Conservation (phyloP, 2,888 invertebrate species). For the Oxystoma pomonae region DNA sequence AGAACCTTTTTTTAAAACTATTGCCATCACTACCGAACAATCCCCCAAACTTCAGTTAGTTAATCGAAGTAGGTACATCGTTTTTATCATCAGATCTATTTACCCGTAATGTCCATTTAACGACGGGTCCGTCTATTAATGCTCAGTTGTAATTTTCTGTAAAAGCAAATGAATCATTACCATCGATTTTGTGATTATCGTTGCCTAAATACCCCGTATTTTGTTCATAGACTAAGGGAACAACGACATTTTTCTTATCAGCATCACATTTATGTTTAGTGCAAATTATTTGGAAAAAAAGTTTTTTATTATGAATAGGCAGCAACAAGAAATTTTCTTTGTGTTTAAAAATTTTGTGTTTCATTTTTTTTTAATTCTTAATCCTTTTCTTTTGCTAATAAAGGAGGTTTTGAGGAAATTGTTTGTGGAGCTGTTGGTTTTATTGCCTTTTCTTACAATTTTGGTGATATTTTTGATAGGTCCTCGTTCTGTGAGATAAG, state of each 20-base stretch:
- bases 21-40: not conserved
- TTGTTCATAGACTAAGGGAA: not conserved
- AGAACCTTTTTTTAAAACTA: too few relatives aligned
- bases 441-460: not conserved
- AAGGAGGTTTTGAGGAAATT: too few relatives aligned
- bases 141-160: slow-evolving; percentile 43
- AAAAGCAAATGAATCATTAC: slow-evolving; percentile 45
- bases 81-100: slow-evolving; percentile 20
- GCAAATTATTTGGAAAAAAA: too few relatives aligned
- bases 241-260: not conserved
- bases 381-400: not conserved
- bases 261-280: too few relatives aligned
- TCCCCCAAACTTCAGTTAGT: not conserved
- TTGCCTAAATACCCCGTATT: not conserved
- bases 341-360: too few relatives aligned
- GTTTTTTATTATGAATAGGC: too few relatives aligned
- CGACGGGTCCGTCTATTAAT: slow-evolving; percentile 36
- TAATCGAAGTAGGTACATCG: slow-evolving; percentile 12
- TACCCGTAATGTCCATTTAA: slow-evolving; percentile 36
- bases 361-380: too few relatives aligned
- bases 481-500: too few relatives aligned
- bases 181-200: slow-evolving; percentile 48
- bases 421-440: not conserved
- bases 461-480: too few relatives aligned
- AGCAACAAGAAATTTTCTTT: too few relatives aligned